Base-by-base conservation (phyloP, 2,113 vertebrate species). In the Cathartes aura region DNA sequence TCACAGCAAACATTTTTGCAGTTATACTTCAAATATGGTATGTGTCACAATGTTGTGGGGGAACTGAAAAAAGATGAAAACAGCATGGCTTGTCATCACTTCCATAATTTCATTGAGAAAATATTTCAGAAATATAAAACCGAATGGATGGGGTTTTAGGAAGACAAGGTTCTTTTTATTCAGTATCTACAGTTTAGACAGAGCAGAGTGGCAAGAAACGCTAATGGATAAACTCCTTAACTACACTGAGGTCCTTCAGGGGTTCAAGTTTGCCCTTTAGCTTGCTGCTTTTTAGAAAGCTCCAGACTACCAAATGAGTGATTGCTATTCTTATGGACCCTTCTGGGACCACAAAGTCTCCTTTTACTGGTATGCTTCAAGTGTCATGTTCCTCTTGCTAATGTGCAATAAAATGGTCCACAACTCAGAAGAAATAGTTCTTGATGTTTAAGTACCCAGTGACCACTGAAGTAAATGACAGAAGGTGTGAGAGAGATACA, bases 11-110 rank as follows among this genome's bases (percentile, higher is more conserved):
- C 19, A 16, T 67, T 80, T 87, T 38, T 82, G 36, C 45, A 87
- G 40, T 83, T 72, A 24, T 15, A 34, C 34, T 79, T 91, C 70
- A 72, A 92, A 93, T 87, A 87, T 52, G 63, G 45, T 66, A 36
- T 0, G 3, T 91, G 75, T 75, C 92, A 94, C 32, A 84, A 58
- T 52, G 72, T 76, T 76, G 87, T 53, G 74, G 30, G 30, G 50
- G 63, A 87, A 68, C 40, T 43, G 71, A 91, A 81, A 71, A 72
- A 76, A 68, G 43, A 79, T 56, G 52, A 89, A 59, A 85, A 88
- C 71, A 96, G 71, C 56, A 79, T 42, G 43, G 58, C 67, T 84
- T 87, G 74, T 89, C 90, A 92, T 82, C 80, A 67, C 45, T 95
- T 93, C 34, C 38, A 59, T 38, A 66, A 78, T 79, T 86, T 88